Evolutionary conservation across 2,888 invertebrate genomes (phyloP).

Genomic region (Calliphora vomitoria): DNA sequence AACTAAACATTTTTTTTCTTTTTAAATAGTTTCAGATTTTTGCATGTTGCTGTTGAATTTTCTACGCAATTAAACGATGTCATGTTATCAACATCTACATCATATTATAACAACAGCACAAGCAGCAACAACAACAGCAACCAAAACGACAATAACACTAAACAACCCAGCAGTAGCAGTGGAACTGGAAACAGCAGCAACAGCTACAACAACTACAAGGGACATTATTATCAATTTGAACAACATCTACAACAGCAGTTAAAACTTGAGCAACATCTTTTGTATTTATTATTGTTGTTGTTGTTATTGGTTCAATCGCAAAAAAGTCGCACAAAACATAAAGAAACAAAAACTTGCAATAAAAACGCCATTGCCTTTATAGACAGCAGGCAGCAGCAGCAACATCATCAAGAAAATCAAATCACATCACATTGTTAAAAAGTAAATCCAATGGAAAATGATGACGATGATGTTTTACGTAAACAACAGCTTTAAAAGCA

Average conservation of each 20-base stretch:
- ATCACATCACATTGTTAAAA: conserved; percentile 61
- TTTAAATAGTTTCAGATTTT: conserved; percentile 60
- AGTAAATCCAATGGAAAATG: conserved; percentile 76
- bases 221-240: conserved; percentile 63
- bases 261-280: conserved; percentile 61
- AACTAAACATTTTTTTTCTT: conserved; percentile 13
- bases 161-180: conserved; percentile 37
- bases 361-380: conserved; percentile 16
- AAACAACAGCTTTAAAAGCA: conserved; percentile 72
- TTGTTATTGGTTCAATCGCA: not conserved
- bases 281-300: conserved; percentile 59
- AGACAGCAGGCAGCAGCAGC: conserved; percentile 36
- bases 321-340: conserved; percentile 35
- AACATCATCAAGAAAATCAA: conserved; percentile 43
- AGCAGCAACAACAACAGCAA: conserved; percentile 54
- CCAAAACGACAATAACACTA: conserved; percentile 52
- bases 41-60: conserved; percentile 64
- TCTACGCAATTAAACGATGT: conserved; percentile 73
- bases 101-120: conserved; percentile 67
- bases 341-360: conserved; percentile 9
- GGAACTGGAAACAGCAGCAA: conserved; percentile 17
- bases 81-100: conserved; percentile 74
- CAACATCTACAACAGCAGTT: conserved; percentile 58
- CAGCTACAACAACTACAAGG: conserved; percentile 55
- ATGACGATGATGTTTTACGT: conserved; percentile 75